Base-by-base conservation (phyloP, 2,888 invertebrate species). In the Ceraclea dissimilis region DNA sequence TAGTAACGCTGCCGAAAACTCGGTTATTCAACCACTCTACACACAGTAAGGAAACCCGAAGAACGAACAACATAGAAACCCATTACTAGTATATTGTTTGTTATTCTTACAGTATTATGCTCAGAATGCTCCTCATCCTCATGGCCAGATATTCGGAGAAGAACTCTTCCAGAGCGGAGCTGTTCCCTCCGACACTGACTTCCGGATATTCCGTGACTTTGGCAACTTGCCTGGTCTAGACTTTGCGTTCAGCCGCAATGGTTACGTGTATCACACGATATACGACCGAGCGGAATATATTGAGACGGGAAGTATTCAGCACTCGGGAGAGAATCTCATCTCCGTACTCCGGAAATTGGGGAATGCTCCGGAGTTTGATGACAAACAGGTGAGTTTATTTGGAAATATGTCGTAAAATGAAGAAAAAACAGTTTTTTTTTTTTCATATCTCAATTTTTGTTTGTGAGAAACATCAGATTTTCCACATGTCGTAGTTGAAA, bases 241-340 rank as follows among this genome's bases (percentile, higher is more conserved):
- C 76, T 88, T 95, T 69, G 95, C 94, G 20, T 93, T 93, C 83
- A 86, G 88, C 57, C 80, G 87, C 54, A 93, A 94, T 76, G 95
- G 95, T 52, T 95, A 93, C 75, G 88, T 93, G 55, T 95, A 95
- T 72, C 95, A 95, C 73, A 95, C 95, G 52, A 84, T 83, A 67
- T 90, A 86, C 68, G 95, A 96, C 75, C 78, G 81, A 46, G 83
- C 88, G 11, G 81, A 82, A 59, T 84, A 87, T 68, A 89, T 95
- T 68, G 85, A 90, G 49, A 72, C 82, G 49, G 89, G 86, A 51
- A 85, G 88, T 52, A 79, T 95, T 65, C 95, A 96, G 74, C 83
- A 92, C 68, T 89, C 91, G 62, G 94, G 93, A 19, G 90, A 93
- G 68, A 94, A 94, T 75, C 84, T 94, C 66, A 76, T 93, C 58